Base-by-base conservation (phyloP, 2,113 vertebrate species). In the Eidolon helvum region DNA sequence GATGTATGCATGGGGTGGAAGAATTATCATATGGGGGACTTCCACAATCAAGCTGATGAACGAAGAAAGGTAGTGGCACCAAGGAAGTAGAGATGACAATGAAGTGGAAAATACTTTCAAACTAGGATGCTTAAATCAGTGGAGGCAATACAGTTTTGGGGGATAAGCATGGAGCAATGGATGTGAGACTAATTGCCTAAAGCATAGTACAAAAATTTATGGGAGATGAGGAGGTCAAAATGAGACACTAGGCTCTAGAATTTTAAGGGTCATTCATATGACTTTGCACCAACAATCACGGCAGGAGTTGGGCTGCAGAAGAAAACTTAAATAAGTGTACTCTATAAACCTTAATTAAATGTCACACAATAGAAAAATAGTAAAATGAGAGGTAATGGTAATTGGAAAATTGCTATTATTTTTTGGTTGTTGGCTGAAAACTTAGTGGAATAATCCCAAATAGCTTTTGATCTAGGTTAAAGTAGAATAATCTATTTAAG, bases 401-500 rank as follows among this genome's bases (percentile, higher is more conserved):
- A 92, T 35, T 86, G 72, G 33, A 79, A 30, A 87, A 84, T 38
- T 85, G 57, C 38, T 61, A 61, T n/a, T 71, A 57, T 74, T 82
- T 66, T 94, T 43, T 93, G 2, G 87, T 30, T 45, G 1, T 84
- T 65, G 45, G 12, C 16, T 63, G 10, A 12, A 85, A 66, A 72
- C 5, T 68, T 77, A 74, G 33, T 83, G 10, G 72, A 84, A 80
- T 11, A 94, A 87, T 40, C 15, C 5, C 26, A 80, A 79, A 6
- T 87, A 50, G 24, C 53, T 94, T 95, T 85, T 75, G 35, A 45
- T 69, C 28, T 86, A 83, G 6, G 5, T 86, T 19, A 72, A 92
- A 90, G 33, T 24, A 90, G 24, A 57, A 45, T 79, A 96, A 87
- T 87, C 12, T 11, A 71, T 83, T 96, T 55, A 82, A 85, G 96